Conservation (phyloP, 2,888 invertebrate genomes). For the Xanthia togata region DNA sequence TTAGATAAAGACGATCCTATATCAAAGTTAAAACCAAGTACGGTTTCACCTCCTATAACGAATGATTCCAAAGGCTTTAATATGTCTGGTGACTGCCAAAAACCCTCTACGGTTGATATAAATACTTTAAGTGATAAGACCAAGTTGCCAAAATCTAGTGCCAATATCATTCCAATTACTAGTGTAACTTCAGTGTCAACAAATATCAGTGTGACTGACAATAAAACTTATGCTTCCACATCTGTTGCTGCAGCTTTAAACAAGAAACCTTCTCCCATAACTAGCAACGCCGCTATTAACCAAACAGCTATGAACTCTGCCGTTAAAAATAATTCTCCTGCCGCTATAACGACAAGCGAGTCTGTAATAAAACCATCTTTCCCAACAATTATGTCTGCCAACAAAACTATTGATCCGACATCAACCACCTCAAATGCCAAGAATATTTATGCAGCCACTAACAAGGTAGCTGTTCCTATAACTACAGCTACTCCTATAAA, state of each 20-base stretch:
- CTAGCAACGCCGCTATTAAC: background rate
- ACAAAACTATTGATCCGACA: constrained; percentile 11
- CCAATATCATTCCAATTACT: constrained; percentile 57
- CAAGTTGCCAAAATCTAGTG: constrained; percentile 60
- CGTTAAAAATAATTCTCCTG: constrained; percentile 6
- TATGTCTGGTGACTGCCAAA: constrained; percentile 49
- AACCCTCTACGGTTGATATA: constrained; percentile 45
- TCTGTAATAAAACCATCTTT: constrained; percentile 15
- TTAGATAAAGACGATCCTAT: constrained; percentile 61
- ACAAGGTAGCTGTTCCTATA: constrained; percentile 16
- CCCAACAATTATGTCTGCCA: background rate
- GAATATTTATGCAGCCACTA: constrained; percentile 4
- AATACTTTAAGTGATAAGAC: constrained; percentile 58
- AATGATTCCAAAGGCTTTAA: constrained; percentile 29
- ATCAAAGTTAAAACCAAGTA: constrained; percentile 47
- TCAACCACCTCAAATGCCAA: constrained; percentile 9
- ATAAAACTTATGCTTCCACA: constrained; percentile 30
- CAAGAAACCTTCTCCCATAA: constrained; percentile 1
- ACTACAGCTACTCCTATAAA: background rate
- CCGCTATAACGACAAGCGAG: background rate
- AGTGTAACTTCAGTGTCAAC: constrained; percentile 17
- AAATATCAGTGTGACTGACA: constrained; percentile 17
- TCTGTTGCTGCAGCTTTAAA: constrained; percentile 35
- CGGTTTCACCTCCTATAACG: constrained; percentile 19
- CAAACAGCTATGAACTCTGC: background rate